Percentiles rank a stretch among this genome's conserved stretches.
Conservation (phyloP, 2,797 vertebrate species). For the Clarias platycephalus region DNA sequence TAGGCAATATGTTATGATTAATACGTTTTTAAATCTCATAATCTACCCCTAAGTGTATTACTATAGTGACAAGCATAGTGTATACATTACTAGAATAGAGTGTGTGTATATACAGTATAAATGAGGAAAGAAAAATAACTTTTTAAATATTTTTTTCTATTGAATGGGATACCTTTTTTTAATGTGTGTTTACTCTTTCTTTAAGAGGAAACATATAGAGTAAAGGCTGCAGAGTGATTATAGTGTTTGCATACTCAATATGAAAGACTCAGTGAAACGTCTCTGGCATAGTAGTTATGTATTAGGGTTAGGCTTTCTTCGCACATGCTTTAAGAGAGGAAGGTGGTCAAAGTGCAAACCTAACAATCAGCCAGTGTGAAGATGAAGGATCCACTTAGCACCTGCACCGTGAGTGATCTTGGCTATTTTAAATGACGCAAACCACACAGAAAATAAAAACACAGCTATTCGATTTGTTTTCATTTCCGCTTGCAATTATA, state of each 20-base stretch:
- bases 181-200: neutral
- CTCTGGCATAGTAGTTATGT: neutral
- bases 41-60: neutral
- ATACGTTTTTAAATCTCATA: neutral
- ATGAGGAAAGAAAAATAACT: no score
- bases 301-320: constrained; percentile 61
- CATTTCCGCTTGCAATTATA: neutral
- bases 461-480: neutral
- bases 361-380: constrained; percentile 70
- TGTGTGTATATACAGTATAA: no score
- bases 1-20: neutral
- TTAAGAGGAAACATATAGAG: neutral
- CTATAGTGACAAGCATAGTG: neutral
- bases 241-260: neutral
- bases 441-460: neutral
- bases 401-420: constrained; percentile 79
- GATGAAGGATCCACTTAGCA: constrained; percentile 84
- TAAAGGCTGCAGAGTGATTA: neutral
- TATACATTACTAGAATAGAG: no score
- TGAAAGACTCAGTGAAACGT: neutral
- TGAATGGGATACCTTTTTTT: neutral
- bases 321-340: constrained; percentile 66
- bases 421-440: neutral
- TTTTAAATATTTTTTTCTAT: no score
- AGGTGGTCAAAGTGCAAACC: constrained; percentile 71